Conservation (phyloP, 2,888 invertebrate species). For the Sipha maydis region DNA sequence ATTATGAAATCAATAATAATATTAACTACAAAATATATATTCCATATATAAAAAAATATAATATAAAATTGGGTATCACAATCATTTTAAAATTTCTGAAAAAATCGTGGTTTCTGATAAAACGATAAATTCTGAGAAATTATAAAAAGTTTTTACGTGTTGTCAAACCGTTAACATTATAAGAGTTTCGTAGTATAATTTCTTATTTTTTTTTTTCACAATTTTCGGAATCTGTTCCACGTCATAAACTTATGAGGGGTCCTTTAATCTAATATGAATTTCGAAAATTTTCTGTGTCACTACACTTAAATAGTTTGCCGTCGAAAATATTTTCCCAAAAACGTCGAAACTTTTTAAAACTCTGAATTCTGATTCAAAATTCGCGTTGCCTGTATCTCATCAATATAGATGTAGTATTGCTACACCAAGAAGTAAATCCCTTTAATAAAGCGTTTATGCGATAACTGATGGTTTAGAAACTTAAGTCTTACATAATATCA, state of each 20-base stretch:
- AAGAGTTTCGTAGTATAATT: not conserved
- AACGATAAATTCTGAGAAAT: too few species aligned
- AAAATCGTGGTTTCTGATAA: too few species aligned
- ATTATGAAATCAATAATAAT: too few species aligned
- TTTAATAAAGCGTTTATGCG: not conserved
- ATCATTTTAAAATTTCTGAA: too few species aligned
- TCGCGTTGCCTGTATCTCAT: too few species aligned
- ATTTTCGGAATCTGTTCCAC: constrained; percentile 4
- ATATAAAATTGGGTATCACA: too few species aligned
- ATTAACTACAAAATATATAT: too few species aligned
- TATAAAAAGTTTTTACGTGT: not conserved
- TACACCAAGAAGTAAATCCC: not conserved
- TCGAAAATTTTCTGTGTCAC: not conserved
- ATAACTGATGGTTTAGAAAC: not conserved
- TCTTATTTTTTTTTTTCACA: not conserved
- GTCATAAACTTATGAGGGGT: not conserved
- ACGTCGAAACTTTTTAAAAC: too few species aligned
- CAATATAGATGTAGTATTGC: not conserved
- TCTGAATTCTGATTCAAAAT: too few species aligned
- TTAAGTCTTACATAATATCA: not conserved
- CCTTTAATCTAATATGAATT: constrained; percentile 22
- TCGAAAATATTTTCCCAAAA: constrained; percentile 9
- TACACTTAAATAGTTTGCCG: not conserved
- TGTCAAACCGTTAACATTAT: not conserved
- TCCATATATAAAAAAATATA: too few species aligned